A percentile compares a stretch with the other conserved stretches of the same genome.
These are phyloP conservation scores for Solenopsis invicta DNA, from an alignment of 1,140 invertebrate genomes.

Conservation along the genomic window DNA sequence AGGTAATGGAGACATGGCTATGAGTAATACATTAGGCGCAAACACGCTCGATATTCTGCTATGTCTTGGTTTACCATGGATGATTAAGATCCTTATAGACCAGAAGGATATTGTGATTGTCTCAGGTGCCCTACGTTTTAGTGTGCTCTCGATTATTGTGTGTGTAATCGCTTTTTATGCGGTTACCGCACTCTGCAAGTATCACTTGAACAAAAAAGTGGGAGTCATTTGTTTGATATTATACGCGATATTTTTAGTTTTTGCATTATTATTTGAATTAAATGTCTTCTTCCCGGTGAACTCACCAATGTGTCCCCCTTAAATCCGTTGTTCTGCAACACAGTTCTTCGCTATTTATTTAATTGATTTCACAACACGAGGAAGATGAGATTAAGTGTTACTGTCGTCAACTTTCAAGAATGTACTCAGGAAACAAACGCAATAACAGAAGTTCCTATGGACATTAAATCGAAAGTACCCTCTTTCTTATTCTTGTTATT, in stretches of 20 bases:
- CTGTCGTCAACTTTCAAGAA: background rate
- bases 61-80: slow-evolving; percentile 95
- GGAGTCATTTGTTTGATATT: slow-evolving; percentile 88
- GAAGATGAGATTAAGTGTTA: background rate
- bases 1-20: slow-evolving; percentile 94
- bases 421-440: background rate
- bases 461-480: background rate
- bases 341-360: no score
- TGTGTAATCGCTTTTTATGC: slow-evolving; percentile 88
- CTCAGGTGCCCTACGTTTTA: slow-evolving; percentile 89
- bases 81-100: slow-evolving; percentile 90
- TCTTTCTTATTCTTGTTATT: background rate
- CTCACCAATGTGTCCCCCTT: slow-evolving; percentile 82
- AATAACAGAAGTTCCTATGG: background rate
- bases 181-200: slow-evolving; percentile 88
- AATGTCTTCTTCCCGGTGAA: slow-evolving; percentile 87
- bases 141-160: slow-evolving; percentile 89
- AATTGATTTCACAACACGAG: background rate
- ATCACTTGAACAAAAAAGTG: slow-evolving; percentile 88
- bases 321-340: background rate
- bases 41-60: slow-evolving; percentile 95
- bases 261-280: slow-evolving; percentile 88
- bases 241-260: slow-evolving; percentile 89
- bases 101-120: slow-evolving; percentile 86
- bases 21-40: slow-evolving; percentile 94